Percentiles rank a stretch among this genome's conserved stretches.
Evolutionary conservation across 2,797 vertebrate genomes (phyloP).

Genomic region (Peromyscus aztecus): DNA sequence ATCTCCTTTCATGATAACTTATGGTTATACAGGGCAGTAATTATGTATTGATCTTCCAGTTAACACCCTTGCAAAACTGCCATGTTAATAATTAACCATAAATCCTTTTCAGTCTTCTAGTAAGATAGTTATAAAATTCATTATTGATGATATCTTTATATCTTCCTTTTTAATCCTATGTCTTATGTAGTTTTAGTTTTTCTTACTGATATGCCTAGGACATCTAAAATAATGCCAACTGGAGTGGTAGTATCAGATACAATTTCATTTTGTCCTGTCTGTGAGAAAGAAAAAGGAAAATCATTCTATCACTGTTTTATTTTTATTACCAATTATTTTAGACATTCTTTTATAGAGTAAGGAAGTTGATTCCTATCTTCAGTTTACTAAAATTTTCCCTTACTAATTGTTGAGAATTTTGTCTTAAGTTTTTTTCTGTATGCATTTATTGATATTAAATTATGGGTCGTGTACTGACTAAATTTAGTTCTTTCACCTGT

Average conservation of each 20-base stretch:
- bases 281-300: background rate
- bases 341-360: background rate
- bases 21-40: background rate
- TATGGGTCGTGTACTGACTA: background rate
- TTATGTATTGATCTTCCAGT: conserved; percentile 17
- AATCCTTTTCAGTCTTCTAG: no score
- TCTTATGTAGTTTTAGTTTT: background rate
- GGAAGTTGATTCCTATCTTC: background rate
- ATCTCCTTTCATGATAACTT: background rate
- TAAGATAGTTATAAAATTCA: background rate
- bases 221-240: background rate
- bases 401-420: background rate
- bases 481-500: background rate
- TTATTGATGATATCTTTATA: background rate
- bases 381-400: background rate
- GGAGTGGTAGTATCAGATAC: background rate
- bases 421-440: background rate
- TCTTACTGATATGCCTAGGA: background rate
- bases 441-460: background rate
- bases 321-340: background rate
- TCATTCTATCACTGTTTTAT: background rate
- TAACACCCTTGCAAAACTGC: background rate
- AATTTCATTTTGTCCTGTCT: background rate
- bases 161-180: background rate
- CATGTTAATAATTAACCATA: background rate